A percentile compares a stretch with the other conserved stretches of the same genome.
Conservation (phyloP, 2,113 vertebrate genomes). For the Aphyosemion australe region DNA sequence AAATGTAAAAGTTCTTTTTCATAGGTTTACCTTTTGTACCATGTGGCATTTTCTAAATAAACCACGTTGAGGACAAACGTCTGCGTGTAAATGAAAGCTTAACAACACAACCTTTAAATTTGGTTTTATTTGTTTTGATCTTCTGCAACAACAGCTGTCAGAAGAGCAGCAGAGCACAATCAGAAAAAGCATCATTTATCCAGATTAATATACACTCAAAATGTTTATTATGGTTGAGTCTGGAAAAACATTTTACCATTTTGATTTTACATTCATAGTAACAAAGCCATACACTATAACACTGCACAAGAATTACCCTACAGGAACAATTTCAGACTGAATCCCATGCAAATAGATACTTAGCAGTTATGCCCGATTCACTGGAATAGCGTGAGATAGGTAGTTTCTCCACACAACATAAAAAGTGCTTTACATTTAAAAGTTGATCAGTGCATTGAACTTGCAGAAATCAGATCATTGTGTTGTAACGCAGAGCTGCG, state of each 20-base stretch:
- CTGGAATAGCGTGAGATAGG: neutral
- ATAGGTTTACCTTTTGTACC: constrained; percentile 49
- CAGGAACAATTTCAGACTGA: constrained; percentile 23
- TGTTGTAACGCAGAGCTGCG: constrained; percentile 3
- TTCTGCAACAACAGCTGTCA: neutral
- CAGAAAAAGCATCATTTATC: constrained; percentile 1
- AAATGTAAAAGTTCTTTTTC: constrained; percentile 36
- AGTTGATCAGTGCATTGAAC: constrained; percentile 3
- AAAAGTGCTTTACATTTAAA: constrained; percentile 21
- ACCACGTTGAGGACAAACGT: constrained; percentile 25
- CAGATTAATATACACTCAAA: constrained; percentile 7
- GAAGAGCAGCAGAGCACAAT: constrained; percentile 1
- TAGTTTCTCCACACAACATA: neutral
- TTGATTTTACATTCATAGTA: constrained; percentile 17
- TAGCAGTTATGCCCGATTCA: constrained; percentile 13
- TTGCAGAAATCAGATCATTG: constrained; percentile 2
- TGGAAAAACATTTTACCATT: neutral
- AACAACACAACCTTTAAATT: neutral
- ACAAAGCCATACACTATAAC: constrained; percentile 2
- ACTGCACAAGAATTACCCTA: constrained; percentile 15
- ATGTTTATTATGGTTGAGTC: neutral
- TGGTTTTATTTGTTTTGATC: constrained; percentile 3
- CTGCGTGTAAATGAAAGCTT: neutral
- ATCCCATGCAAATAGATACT: constrained; percentile 23
- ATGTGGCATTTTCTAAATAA: constrained; percentile 68